Evolutionary conservation across 2,888 invertebrate species (phyloP), one percentile per base, ranked within the genome.

Genomic region (Ormyrus nitidulus): DNA sequence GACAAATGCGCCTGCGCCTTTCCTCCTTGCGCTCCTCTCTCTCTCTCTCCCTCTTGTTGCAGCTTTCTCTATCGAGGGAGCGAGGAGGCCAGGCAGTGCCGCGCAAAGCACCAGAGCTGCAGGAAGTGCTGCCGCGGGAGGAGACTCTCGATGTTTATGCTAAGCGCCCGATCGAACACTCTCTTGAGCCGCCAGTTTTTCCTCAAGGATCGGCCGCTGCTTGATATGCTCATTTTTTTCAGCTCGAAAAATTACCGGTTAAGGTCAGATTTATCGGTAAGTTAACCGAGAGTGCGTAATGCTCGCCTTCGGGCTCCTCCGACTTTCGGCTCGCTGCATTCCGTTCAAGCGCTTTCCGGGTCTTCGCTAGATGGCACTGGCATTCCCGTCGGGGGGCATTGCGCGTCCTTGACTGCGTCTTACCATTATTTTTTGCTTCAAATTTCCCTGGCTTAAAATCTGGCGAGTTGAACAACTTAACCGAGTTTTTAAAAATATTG

Each of bases 1-100:
- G 83, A 82, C 83, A 58, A 76, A 70, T 87, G 89, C 90, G 89
- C 89, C 85, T 88, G 89, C 89, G 82, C 82, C 74, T 72, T 66
- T 66, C 62, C 66, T 34, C 34, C 54, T 19, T 46, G 61, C 19
- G 49, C 61, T 62, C 71, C 76, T 72, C 44, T 44, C 58, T n/a
- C 66, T 46, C 19, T 54, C 69, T 61, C 19, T 19, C 34, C 11
- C 59, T 51, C 70, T 49, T 13, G 34, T 44, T 7, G 10, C 9
- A 0, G 61, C 61, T 9, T 13, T 8, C 46, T 54, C 61, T 7
- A 9, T 54, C 73, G 48, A 58, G 64, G 51, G 69, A 34, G 34
- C 58, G 69, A 56, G 46, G 62, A n/a, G 34, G 51, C 72, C 44
- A 9, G 7, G 62, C 56, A 34, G 34, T 64, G 58, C 71, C 70